phyloP scores from a whole-genome alignment of 2,888 invertebrate species.

The Ectemnius lituratus region DNA sequence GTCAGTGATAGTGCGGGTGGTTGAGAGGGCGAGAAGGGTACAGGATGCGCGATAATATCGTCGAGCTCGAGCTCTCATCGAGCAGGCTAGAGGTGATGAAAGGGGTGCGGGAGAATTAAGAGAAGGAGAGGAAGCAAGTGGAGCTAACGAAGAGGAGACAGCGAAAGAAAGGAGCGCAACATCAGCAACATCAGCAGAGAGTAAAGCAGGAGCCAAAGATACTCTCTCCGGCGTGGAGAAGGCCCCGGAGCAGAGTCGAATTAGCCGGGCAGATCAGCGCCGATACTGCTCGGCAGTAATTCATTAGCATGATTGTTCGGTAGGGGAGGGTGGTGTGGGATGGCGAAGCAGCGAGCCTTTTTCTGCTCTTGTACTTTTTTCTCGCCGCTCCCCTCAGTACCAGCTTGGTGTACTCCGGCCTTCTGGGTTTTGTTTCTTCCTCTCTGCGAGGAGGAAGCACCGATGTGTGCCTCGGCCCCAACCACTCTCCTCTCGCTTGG shows the following conservation, averaged over 20 bases:
- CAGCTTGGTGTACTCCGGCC: background rate
- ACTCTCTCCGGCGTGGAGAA: slow-evolving; percentile 37
- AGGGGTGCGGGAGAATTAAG: slow-evolving; percentile 26
- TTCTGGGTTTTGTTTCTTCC: slow-evolving; percentile 14
- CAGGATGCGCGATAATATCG: slow-evolving; percentile 31
- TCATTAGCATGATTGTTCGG: slow-evolving; percentile 68
- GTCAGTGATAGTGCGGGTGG: no score
- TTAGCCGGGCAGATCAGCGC: slow-evolving; percentile 63
- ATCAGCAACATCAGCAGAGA: background rate
- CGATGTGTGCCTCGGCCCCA: background rate
- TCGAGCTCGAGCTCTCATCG: slow-evolving; percentile 6
- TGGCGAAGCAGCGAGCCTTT: slow-evolving; percentile 9
- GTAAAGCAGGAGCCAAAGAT: slow-evolving; percentile 17
- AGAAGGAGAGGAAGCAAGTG: slow-evolving; percentile 15
- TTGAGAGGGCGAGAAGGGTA: no score
- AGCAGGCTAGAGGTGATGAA: slow-evolving; percentile 24
- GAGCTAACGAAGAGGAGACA: slow-evolving; percentile 28
- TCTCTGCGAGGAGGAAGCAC: slow-evolving; percentile 3
- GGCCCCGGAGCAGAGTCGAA: slow-evolving; percentile 58
- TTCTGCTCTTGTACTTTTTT: slow-evolving; percentile 25
- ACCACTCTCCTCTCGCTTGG: background rate
- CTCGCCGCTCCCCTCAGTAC: slow-evolving; percentile 16
- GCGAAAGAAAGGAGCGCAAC: background rate
- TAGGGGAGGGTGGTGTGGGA: slow-evolving; percentile 4
- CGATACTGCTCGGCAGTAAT: slow-evolving; percentile 63